Conservation (phyloP, 2,888 invertebrate species). For the Drosophila heteroneura region DNA sequence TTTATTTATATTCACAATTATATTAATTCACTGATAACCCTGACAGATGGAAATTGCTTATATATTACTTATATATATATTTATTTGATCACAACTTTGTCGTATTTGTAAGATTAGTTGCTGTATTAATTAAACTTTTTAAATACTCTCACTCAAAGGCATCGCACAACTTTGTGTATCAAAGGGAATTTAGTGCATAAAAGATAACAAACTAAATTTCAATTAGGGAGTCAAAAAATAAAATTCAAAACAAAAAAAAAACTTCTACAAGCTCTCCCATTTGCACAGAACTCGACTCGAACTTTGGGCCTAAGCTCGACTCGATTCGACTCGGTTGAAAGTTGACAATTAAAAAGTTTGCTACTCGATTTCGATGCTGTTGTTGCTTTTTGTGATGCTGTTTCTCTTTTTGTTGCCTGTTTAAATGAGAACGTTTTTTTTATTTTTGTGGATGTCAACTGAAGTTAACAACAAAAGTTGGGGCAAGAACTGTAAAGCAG, state of each 20-base stretch:
- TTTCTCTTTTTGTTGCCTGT: conserved; percentile 17
- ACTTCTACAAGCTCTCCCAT: conserved; percentile 29
- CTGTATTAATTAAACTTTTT: conserved; percentile 16
- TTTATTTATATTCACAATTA: neutral
- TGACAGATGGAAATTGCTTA: too few relatives aligned
- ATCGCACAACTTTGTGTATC: conserved; percentile 11
- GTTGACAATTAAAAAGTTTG: conserved; percentile 80
- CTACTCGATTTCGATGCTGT: conserved; percentile 41
- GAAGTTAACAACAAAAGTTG: conserved; percentile 61
- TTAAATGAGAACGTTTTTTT: conserved; percentile 57
- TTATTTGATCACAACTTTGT: neutral
- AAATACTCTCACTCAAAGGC: conserved; percentile 28
- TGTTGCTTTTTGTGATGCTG: conserved; percentile 35
- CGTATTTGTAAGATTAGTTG: neutral
- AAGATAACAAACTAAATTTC: conserved; percentile 56
- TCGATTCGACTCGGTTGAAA: conserved; percentile 63
- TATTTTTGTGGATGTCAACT: conserved; percentile 32
- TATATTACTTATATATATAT: neutral
- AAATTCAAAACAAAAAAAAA: conserved; percentile 11
- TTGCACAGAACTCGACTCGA: conserved; percentile 15
- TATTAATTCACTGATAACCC: neutral
- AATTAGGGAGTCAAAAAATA: conserved; percentile 53
- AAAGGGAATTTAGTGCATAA: conserved; percentile 11
- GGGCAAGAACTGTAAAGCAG: conserved; percentile 58
- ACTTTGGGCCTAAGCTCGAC: conserved; percentile 34